phyloP scores from a whole-genome alignment of 2,113 vertebrate species.

The Panthera leo region DNA sequence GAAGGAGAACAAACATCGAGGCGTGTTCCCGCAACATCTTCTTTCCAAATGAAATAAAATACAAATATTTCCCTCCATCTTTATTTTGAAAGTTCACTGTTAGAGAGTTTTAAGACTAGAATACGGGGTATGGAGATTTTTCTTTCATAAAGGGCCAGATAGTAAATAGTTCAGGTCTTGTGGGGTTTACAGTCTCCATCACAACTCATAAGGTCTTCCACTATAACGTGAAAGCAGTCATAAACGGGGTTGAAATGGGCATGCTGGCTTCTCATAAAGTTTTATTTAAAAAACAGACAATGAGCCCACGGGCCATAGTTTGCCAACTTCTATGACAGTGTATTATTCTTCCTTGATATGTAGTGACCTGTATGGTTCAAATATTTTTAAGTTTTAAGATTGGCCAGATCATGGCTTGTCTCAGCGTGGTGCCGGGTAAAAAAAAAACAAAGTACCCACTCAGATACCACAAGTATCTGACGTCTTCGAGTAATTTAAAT shows the following conservation, averaged over 20 bases:
- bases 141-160: not conserved
- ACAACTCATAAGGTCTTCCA: not conserved
- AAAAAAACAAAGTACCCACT: not conserved
- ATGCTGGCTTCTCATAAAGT: not conserved
- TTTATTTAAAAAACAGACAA: not conserved
- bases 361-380: not conserved
- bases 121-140: not conserved
- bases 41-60: not conserved
- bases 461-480: not conserved
- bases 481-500: not conserved
- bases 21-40: not conserved
- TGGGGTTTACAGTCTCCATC: not conserved
- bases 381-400: not conserved
- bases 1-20: no score
- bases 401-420: not conserved
- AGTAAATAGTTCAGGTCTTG: not conserved
- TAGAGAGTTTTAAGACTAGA: not conserved
- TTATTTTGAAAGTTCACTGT: not conserved
- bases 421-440: not conserved
- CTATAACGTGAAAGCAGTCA: not conserved
- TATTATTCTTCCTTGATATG: not conserved
- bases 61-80: not conserved
- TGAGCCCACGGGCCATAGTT: not conserved
- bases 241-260: fast-evolving
- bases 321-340: not conserved